Evolutionary conservation across 2,888 invertebrate genomes (phyloP).

Genomic region (Lithosia quadra): DNA sequence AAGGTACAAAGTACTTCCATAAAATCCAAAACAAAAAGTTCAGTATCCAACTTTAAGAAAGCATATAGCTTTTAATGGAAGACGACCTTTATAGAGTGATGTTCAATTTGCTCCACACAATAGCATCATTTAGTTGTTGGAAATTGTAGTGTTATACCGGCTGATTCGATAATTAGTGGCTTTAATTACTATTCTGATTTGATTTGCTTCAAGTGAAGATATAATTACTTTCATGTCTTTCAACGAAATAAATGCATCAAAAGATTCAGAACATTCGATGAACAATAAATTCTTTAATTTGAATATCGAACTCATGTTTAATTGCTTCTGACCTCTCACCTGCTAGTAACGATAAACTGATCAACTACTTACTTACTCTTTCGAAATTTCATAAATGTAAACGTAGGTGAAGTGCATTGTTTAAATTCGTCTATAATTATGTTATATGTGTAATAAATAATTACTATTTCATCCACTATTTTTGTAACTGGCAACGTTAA

Average conservation of each 20-base stretch:
- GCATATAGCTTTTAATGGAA: slow-evolving; percentile 15
- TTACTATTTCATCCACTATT: neutral
- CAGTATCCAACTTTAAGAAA: neutral
- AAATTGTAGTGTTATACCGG: slow-evolving; percentile 37
- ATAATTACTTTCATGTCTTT: slow-evolving; percentile 40
- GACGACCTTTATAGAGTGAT: slow-evolving; percentile 20
- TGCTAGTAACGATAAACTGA: slow-evolving; percentile 12
- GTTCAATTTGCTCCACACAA: slow-evolving; percentile 43
- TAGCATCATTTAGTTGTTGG: slow-evolving; percentile 37
- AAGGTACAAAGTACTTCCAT: neutral
- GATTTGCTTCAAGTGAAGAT: slow-evolving; percentile 38
- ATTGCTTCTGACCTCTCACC: slow-evolving; percentile 17
- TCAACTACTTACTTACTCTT: slow-evolving; percentile 1
- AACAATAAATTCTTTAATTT: slow-evolving; percentile 25
- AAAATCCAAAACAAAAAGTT: neutral
- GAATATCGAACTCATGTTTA: slow-evolving; percentile 16
- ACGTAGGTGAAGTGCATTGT: neutral
- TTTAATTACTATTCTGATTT: slow-evolving; percentile 55
- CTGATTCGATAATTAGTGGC: slow-evolving; percentile 63
- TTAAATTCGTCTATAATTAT: neutral
- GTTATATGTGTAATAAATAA: too few species aligned
- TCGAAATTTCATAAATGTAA: neutral
- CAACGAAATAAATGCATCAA: slow-evolving; percentile 10
- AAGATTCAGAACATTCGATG: slow-evolving; percentile 13
- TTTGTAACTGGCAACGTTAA: neutral